Evolutionary conservation across 2,888 invertebrate species (phyloP).

Genomic region (Oxyteleia sp.): DNA sequence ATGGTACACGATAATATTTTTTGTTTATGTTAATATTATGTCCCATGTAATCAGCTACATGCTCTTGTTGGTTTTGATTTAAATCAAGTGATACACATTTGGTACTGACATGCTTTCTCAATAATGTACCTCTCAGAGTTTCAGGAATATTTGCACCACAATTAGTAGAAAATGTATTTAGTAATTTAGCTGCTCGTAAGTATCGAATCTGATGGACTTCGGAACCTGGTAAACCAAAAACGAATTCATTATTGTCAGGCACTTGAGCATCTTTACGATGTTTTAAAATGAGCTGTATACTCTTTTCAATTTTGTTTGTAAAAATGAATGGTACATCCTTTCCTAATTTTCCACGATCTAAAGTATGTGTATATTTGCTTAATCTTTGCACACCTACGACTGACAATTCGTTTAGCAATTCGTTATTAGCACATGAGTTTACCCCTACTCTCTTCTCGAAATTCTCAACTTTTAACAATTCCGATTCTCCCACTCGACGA

Average conservation of each 20-base stretch:
- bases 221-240: slow-evolving; percentile 2
- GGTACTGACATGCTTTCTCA: slow-evolving; percentile 67
- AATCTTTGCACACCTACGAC: no score
- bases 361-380: no score
- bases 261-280: no score
- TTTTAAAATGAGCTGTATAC: no score
- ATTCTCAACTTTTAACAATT: no score
- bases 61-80: slow-evolving; percentile 24
- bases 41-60: slow-evolving; percentile 66
- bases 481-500: no score
- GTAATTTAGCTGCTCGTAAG: background rate
- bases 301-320: no score
- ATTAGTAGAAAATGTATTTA: background rate
- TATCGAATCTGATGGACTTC: background rate
- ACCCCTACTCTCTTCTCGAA: no score
- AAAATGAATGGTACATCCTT: no score
- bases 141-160: background rate
- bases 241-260: background rate
- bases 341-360: no score
- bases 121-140: slow-evolving; percentile 43
- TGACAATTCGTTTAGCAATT: no score
- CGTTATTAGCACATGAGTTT: no score
- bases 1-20: background rate
- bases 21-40: slow-evolving; percentile 63
- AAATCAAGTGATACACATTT: slow-evolving; percentile 61